Evolutionary conservation across 1,140 invertebrate genomes (phyloP), one percentile per base, ranked within the genome.

Genomic region (Chelonus insularis): DNA sequence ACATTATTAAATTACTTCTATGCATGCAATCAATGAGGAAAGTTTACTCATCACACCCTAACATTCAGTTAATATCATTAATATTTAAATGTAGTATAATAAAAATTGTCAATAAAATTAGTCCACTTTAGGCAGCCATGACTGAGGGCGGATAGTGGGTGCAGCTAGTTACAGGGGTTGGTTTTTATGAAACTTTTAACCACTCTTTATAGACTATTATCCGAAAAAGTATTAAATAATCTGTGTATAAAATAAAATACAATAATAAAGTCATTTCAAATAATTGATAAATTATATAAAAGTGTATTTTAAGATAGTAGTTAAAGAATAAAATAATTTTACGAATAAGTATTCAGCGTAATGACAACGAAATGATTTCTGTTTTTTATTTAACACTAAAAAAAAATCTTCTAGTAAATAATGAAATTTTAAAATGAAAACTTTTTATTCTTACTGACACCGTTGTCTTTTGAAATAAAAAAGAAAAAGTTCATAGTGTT

Each of bases 51-150:
- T n/a, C n/a, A n/a, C n/a, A n/a, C n/a, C n/a, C n/a, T n/a, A n/a
- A n/a, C n/a, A n/a, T n/a, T n/a, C n/a, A n/a, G n/a, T n/a, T n/a
- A 39, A 16, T 43, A 14, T 16, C 7, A 16, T 5, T 43, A 18
- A 16, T 8, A 43, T 18, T 59, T 61, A 59, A 37, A 39, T 36
- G 16, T 36, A 48, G 58, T 58, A 56, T 51, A 62, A 57, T 34
- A 70, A 72, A 74, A 75, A 72, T 74, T 68, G 73, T 80, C 75
- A 75, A 79, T 73, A 70, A 70, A 72, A 64, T 70, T 71, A 68
- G 70, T 72, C 68, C 68, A 66, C 69, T 63, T 69, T 71, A 72
- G 75, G 72, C 76, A 76, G 78, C 78, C 78, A 79, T 79, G 68
- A 79, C 79, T 78, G 73, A 72, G 69, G 68, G 71, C 63, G 60